Evolutionary conservation across 2,888 invertebrate genomes (phyloP), one percentile per base, ranked within the genome.

Genomic region (Ophraella communa): DNA sequence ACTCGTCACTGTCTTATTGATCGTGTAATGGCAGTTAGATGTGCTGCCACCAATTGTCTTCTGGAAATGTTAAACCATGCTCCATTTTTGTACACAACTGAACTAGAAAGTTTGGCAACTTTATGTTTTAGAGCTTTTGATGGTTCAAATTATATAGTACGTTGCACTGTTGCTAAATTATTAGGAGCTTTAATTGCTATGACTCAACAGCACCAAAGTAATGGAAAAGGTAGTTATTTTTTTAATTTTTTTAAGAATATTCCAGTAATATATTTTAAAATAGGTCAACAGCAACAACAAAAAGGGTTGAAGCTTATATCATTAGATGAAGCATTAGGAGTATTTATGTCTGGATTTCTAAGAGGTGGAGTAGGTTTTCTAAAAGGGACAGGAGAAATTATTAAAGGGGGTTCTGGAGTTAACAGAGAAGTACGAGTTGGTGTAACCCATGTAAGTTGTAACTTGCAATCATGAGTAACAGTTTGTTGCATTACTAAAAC

Each of bases 361-460:
- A 86, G 96, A 65, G 98, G 98, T 0, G 97, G 98, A 11, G 94
- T 92, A 1, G 94, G 96, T 0, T 97, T 98, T 80, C 84, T 98
- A 21, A 97, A 97, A 83, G 95, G 95, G 18, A 91, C 93, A 11
- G 92, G 92, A 1, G 97, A 98, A 84, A 96, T 97, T 79, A 97
- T 98, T 71, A 97, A 97, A 83, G 96, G 96, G 3, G 93, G 93
- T 70, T 94, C 94, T 0, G 92, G 94, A 7, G 93, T 98, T 0
- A 96, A 96, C 81, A 86, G 96, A 68, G 98, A 99, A 86, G 94
- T 98, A 60, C 87, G 98, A 71, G 96, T 99, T 63, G 98, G 98
- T 65, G 95, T 99, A 0, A 97, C 98, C 3, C 95, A 98, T 85
- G 95, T 95, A 83, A 88, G 70, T 62, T 27, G n/a, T 18, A 4